Evolutionary conservation across 2,797 vertebrate species (phyloP), one percentile per base, ranked within the genome.

Genomic region (Brachyalestes nurse): DNA sequence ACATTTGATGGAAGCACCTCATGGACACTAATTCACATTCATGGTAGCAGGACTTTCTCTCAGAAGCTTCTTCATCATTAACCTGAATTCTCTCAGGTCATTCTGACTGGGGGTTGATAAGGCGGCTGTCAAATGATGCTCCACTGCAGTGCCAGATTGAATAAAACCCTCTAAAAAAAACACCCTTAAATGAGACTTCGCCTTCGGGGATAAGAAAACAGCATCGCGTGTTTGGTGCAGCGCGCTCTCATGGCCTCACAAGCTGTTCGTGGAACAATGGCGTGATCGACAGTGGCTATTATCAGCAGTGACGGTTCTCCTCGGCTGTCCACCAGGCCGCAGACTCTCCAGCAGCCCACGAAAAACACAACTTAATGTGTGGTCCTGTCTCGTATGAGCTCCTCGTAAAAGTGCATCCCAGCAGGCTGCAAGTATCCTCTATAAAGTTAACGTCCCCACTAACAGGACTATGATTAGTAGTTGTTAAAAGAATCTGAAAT

Each of bases 81-180:
- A 74, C 23, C 72, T 84, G 78, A 45, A 75, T 75, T 72, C 89
- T 72, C 66, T 70, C 64, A 79, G 78, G 66, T 85, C 87, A 90
- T 86, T 88, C 78, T 72, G 89, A 83, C 82, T 86, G 77, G 83
- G 81, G 69, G 82, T 70, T 80, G 81, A 84, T 85, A 79, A 77
- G 73, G 28, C 47, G 57, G 51, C 57, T 38, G 75, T 84, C 74
- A 85, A 77, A 82, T 86, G 73, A 61, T 38, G 47, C 66, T 64
- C 53, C 51, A 69, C 55, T 64, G 3, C 13, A 53, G 28, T 57
- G 47, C 55, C 21, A 25, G 51, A 70, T 60, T 70, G 61, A 57
- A 74, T 42, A 40, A 51, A 77, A 55, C 80, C 64, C 5, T 49
- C 21, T 28, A 0, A 5, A n/a, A 45, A 42, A 40, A 45, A 21